A percentile compares a stretch with the other conserved stretches of the same genome.
Conservation (phyloP, 2,113 vertebrate genomes). For the Heterochromis multidens region DNA sequence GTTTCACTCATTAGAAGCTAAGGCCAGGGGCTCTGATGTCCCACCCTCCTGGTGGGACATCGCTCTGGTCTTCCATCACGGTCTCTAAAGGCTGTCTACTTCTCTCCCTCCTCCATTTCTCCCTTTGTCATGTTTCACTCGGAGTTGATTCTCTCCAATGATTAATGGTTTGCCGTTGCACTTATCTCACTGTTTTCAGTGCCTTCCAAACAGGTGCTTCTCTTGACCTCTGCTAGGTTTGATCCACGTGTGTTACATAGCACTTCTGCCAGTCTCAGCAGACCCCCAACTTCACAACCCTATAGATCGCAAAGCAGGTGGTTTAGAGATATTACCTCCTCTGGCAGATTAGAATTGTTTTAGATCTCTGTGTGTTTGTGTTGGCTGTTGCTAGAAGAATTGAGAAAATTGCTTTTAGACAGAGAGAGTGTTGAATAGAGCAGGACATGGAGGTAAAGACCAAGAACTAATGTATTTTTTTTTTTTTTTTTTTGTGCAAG, state of each 20-base stretch:
- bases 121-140: not conserved
- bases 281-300: not conserved
- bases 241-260: not conserved
- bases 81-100: not conserved
- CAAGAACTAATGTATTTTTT: not conserved
- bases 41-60: not conserved
- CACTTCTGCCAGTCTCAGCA: not conserved
- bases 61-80: not conserved
- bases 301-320: not conserved
- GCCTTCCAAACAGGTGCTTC: not conserved
- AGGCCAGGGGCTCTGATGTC: not conserved
- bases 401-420: not conserved
- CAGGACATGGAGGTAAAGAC: not conserved
- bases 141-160: not conserved
- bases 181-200: not conserved
- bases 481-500: not conserved
- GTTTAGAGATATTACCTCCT: not conserved
- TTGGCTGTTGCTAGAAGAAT: not conserved
- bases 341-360: not conserved
- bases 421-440: not conserved
- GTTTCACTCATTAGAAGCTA: not conserved
- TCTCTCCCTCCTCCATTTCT: not conserved
- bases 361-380: not conserved
- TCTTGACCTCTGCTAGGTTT: not conserved
- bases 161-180: slow-evolving; percentile 23